Conservation (phyloP, 2,797 vertebrate genomes). For the Lophius americanus region DNA sequence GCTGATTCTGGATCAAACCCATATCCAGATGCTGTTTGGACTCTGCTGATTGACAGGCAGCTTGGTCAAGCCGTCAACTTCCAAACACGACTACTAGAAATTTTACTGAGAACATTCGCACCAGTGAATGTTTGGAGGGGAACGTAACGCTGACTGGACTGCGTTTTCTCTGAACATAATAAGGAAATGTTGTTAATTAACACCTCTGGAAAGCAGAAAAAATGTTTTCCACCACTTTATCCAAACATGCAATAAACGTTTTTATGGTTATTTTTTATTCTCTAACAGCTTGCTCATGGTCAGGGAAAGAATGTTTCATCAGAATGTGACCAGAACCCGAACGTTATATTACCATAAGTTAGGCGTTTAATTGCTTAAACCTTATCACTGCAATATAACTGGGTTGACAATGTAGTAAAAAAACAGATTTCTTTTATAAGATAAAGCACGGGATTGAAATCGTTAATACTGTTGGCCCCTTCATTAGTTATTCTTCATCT, state of each 20-base stretch:
- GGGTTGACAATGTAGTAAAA: not conserved
- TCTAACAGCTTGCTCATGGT: not conserved
- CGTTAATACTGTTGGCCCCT: not conserved
- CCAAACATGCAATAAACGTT: not conserved
- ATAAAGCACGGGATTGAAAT: not conserved
- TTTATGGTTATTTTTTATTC: slow-evolving; percentile 3
- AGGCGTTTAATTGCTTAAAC: slow-evolving; percentile 10
- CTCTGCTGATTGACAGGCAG: slow-evolving; percentile 1
- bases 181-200: slow-evolving; percentile 2
- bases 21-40: not conserved
- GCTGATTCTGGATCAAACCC: not conserved
- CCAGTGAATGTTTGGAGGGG: not conserved
- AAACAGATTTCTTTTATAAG: not conserved
- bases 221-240: too few species aligned
- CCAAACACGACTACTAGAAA: not conserved
- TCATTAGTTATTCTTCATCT: too few species aligned
- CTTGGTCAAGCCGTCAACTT: not conserved
- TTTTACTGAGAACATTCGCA: not conserved
- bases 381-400: slow-evolving; percentile 1
- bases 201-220: too few species aligned
- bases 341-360: not conserved
- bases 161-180: not conserved
- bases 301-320: slow-evolving; percentile 3
- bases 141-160: not conserved
- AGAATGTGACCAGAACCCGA: not conserved